These are phyloP conservation scores for Diplogasteroides magnus DNA, from an alignment of 1,140 invertebrate genomes.

Conservation along the genomic window DNA sequence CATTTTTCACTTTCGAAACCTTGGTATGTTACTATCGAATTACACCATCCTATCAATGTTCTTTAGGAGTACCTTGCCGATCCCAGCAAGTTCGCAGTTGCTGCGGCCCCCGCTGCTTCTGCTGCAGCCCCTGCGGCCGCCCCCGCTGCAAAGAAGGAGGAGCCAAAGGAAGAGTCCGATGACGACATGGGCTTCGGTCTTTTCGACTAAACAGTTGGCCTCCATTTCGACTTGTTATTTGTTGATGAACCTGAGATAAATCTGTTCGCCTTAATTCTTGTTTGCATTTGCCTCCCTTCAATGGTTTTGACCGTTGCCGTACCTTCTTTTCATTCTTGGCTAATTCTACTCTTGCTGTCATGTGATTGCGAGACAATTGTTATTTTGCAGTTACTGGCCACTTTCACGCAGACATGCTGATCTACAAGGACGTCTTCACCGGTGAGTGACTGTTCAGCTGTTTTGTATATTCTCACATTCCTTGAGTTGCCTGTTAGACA, in stretches of 20 bases:
- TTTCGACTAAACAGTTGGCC: conserved; percentile 57
- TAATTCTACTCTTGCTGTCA: conserved; percentile 19
- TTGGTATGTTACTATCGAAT: too few species aligned
- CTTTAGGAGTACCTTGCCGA: conserved; percentile 59
- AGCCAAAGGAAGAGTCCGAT: conserved; percentile 57
- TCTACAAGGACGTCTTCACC: conserved; percentile 88
- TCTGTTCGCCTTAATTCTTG: conserved; percentile 19
- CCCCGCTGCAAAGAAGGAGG: conserved; percentile 56
- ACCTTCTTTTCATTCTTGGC: conserved; percentile 1
- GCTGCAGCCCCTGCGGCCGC: conserved; percentile 39
- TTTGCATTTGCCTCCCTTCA: neutral
- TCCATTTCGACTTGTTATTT: conserved; percentile 15
- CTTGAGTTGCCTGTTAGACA: neutral
- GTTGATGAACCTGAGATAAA: conserved; percentile 24
- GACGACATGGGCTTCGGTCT: conserved; percentile 61
- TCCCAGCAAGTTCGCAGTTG: conserved; percentile 60
- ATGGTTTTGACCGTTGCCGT: conserved; percentile 3
- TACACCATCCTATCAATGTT: conserved; percentile 61
- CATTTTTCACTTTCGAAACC: too few species aligned
- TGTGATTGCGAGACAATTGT: too few species aligned
- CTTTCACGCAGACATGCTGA: conserved; percentile 71
- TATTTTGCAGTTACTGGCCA: conserved; percentile 30
- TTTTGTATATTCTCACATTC: neutral
- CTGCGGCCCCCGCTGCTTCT: conserved; percentile 49
- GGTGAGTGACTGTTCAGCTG: conserved; percentile 63